Evolutionary conservation across 2,888 invertebrate genomes (phyloP).

Genomic region (Blastobasis adustella): DNA sequence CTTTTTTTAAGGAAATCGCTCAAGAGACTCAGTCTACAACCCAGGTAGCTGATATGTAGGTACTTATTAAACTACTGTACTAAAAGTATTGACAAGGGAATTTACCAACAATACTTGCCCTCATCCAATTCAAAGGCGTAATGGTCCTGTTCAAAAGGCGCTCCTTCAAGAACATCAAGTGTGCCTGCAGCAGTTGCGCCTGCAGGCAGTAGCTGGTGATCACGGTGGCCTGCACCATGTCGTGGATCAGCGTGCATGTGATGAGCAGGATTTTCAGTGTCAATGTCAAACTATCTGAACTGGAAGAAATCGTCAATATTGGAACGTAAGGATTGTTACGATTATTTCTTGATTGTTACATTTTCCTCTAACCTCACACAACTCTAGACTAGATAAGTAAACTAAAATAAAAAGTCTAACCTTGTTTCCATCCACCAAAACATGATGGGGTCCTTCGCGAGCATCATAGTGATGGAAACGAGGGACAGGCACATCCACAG

Average conservation of each 20-base stretch:
- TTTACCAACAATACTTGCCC: constrained; percentile 56
- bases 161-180: constrained; percentile 81
- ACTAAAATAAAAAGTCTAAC: constrained; percentile 36
- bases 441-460: constrained; percentile 75
- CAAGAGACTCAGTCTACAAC: no score
- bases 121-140: constrained; percentile 85
- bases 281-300: constrained; percentile 63
- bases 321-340: background rate
- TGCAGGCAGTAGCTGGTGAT: constrained; percentile 89
- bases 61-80: no score
- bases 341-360: background rate
- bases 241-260: constrained; percentile 82
- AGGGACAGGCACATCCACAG: constrained; percentile 82
- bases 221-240: constrained; percentile 88
- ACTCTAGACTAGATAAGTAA: background rate
- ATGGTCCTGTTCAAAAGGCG: constrained; percentile 83
- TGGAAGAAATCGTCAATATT: constrained; percentile 28
- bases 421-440: constrained; percentile 79
- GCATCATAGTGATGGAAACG: constrained; percentile 78
- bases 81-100: no score
- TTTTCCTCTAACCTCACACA: background rate
- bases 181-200: constrained; percentile 84
- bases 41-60: no score
- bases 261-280: constrained; percentile 77
- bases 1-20: no score